A percentile compares a stretch with the other conserved stretches of the same genome.
These are phyloP conservation scores for Megalops atlanticus DNA, from an alignment of 2,113 vertebrate species.

Conservation along the genomic window DNA sequence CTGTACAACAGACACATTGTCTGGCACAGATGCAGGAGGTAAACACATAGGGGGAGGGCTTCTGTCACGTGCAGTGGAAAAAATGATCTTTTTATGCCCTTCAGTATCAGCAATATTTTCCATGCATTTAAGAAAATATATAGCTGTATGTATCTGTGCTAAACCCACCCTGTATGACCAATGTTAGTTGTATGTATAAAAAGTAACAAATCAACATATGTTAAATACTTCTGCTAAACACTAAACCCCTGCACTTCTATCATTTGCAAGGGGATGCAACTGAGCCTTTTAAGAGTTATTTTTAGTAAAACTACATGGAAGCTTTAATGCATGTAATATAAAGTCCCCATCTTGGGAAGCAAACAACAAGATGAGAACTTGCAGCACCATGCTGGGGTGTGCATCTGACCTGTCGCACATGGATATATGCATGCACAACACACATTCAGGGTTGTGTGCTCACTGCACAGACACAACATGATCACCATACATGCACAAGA, in stretches of 20 bases:
- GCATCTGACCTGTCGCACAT: too few species aligned
- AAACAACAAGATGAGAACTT: too few species aligned
- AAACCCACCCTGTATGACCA: neutral
- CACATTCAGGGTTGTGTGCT: too few species aligned
- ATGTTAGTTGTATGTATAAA: neutral
- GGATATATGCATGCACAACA: too few species aligned
- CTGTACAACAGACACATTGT: constrained; percentile 21
- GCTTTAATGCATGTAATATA: too few species aligned
- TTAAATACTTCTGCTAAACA: neutral
- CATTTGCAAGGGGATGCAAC: too few species aligned
- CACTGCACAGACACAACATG: too few species aligned
- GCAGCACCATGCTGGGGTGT: too few species aligned
- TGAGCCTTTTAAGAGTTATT: too few species aligned
- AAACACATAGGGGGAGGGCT: constrained; percentile 54
- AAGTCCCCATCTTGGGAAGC: too few species aligned
- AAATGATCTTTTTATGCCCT: constrained; percentile 7
- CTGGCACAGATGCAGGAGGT: constrained; percentile 58
- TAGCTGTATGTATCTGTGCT: neutral
- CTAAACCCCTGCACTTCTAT: neutral
- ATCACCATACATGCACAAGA: too few species aligned
- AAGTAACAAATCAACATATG: neutral
- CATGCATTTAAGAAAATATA: neutral
- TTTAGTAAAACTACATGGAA: too few species aligned
- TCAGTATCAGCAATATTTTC: neutral
- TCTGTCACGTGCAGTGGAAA: constrained; percentile 50